Evolutionary conservation across 2,888 invertebrate species (phyloP).

Genomic region (Steinernema hermaphroditum): DNA sequence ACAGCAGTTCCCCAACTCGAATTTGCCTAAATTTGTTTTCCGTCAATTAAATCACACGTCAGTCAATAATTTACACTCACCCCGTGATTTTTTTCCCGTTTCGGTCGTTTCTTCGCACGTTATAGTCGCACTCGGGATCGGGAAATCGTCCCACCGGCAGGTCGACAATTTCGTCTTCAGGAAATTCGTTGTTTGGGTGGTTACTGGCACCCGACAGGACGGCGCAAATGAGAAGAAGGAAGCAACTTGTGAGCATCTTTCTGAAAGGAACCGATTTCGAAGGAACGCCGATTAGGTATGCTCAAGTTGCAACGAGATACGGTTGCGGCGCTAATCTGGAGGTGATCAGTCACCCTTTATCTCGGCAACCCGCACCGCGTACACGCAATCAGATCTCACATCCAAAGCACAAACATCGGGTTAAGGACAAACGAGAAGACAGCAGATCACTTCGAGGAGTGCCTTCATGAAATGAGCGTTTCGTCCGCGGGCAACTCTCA

Average conservation of each 20-base stretch:
- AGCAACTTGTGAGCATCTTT: neutral
- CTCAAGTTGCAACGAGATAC: neutral
- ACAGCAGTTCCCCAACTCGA: conserved; percentile 55
- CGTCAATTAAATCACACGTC: neutral
- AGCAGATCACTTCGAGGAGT: conserved; percentile 4
- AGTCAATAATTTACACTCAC: conserved; percentile 32
- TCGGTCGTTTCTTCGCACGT: conserved; percentile 46
- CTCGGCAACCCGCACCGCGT: conserved; percentile 3
- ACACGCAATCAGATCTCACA: conserved; percentile 12
- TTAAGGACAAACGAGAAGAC: too few species aligned
- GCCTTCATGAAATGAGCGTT: conserved; percentile 5
- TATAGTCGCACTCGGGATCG: conserved; percentile 59
- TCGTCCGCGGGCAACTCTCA: conserved; percentile 3
- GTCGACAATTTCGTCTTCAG: conserved; percentile 52
- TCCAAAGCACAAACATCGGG: too few species aligned
- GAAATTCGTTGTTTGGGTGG: conserved; percentile 37
- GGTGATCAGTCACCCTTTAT: conserved; percentile 15
- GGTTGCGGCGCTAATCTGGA: conserved; percentile 7
- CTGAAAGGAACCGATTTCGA: neutral
- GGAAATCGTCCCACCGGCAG: conserved; percentile 61
- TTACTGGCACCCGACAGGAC: neutral
- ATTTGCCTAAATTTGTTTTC: conserved; percentile 43
- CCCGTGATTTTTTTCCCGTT: conserved; percentile 41
- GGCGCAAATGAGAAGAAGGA: neutral
- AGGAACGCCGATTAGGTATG: neutral